A percentile compares a stretch with the other conserved stretches of the same genome.
Conservation (phyloP, 1,140 invertebrate species). For the Megalopta genalis region DNA sequence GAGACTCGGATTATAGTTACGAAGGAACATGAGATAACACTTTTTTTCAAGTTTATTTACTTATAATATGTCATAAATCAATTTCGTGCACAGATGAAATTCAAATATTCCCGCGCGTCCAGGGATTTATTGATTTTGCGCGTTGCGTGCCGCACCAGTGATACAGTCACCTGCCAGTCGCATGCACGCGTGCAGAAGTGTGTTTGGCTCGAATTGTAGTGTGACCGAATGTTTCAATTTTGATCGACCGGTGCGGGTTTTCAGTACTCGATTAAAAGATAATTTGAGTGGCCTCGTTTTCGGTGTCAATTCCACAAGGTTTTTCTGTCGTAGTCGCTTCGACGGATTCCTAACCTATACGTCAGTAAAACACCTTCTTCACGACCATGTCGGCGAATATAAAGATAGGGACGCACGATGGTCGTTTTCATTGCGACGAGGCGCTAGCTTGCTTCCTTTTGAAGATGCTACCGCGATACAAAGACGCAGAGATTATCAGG, state of each 20-base stretch:
- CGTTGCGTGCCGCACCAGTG: background rate
- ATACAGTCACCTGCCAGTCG: background rate
- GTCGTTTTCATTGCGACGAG: constrained; percentile 97
- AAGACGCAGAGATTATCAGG: constrained; percentile 91
- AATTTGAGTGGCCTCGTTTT: background rate
- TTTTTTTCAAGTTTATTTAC: no score
- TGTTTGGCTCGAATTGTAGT: background rate
- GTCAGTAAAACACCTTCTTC: background rate
- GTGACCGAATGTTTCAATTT: background rate
- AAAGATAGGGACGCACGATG: constrained; percentile 89
- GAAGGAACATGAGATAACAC: no score
- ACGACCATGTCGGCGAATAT: constrained; percentile 37
- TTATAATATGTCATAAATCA: background rate
- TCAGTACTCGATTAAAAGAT: background rate
- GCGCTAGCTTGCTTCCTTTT: constrained; percentile 95
- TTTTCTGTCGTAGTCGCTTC: background rate
- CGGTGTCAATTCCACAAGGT: background rate
- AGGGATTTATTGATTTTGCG: background rate
- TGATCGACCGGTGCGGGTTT: background rate
- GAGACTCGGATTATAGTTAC: no score
- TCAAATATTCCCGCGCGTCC: background rate
- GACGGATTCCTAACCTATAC: constrained; percentile 7
- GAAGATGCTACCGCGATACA: constrained; percentile 89
- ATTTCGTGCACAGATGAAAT: background rate
- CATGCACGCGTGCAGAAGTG: background rate